Evolutionary conservation across 2,113 vertebrate species (phyloP).

Genomic region (Dendrocopos noguchii): DNA sequence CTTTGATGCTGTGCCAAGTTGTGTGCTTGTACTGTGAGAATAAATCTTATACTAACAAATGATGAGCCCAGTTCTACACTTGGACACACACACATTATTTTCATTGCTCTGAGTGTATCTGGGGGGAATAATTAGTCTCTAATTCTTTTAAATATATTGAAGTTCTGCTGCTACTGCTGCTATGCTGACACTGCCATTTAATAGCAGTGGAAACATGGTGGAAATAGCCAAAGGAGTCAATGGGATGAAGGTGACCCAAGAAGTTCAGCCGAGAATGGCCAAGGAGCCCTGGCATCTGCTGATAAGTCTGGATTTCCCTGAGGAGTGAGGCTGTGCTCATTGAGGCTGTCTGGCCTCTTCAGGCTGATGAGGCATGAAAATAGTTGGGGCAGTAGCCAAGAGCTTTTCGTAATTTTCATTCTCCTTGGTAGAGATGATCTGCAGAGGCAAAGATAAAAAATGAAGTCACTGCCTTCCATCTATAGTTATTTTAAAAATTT

Average conservation of each 20-base stretch:
- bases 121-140: neutral
- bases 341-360: neutral
- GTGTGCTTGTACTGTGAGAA: neutral
- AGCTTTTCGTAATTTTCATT: conserved; percentile 36
- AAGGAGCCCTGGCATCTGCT: neutral
- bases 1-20: conserved; percentile 21
- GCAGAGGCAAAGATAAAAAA: conserved; percentile 35
- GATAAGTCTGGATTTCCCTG: neutral
- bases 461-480: neutral
- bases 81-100: neutral
- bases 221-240: neutral
- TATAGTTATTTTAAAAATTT: conserved; percentile 31
- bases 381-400: conserved; percentile 3
- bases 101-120: neutral
- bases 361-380: conserved; percentile 39
- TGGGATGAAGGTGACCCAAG: neutral
- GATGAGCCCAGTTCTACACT: neutral
- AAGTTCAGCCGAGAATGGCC: neutral
- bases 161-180: neutral
- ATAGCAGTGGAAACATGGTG: neutral
- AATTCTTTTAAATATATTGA: neutral
- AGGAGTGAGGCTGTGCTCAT: neutral
- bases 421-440: neutral
- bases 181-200: neutral
- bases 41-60: neutral